phyloP scores from a whole-genome alignment of 2,797 vertebrate genomes.

The Echiichthys vipera region DNA sequence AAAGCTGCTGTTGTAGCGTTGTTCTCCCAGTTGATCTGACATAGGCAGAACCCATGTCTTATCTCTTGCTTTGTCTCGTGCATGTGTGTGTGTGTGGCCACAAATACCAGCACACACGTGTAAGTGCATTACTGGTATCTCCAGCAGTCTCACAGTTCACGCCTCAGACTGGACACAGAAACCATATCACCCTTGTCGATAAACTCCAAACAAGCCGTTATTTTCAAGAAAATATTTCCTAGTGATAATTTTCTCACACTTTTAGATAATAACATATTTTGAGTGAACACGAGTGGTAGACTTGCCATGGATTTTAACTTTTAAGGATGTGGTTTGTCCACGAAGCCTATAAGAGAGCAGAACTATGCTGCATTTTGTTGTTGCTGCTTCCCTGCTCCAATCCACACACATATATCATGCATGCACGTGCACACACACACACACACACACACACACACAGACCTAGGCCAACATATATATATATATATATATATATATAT shows the following conservation, averaged over 20 bases:
- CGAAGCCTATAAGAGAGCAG: conserved; percentile 7
- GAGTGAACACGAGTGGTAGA: background rate
- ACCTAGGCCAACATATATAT: conserved; percentile 67
- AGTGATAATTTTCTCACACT: background rate
- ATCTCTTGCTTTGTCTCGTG: conserved; percentile 64
- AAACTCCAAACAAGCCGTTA: background rate
- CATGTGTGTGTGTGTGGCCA: conserved; percentile 54
- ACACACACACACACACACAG: conserved; percentile 20
- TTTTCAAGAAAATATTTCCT: background rate
- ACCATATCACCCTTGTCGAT: conserved; percentile 11
- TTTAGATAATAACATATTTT: background rate
- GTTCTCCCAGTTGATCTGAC: conserved; percentile 79
- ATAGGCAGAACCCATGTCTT: conserved; percentile 78
- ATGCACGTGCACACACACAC: conserved; percentile 57
- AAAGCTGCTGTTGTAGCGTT: conserved; percentile 75
- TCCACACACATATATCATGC: conserved; percentile 68
- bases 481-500: no score
- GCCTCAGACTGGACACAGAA: conserved; percentile 25
- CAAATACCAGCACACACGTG: conserved; percentile 50
- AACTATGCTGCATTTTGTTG: conserved; percentile 83
- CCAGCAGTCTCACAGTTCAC: conserved; percentile 37
- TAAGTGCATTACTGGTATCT: conserved; percentile 60
- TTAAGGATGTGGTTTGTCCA: conserved; percentile 3
- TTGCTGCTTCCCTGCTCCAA: conserved; percentile 68
- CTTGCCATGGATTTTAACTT: conserved; percentile 17